Conservation (phyloP, 2,888 invertebrate species). For the Heteropelma amictum region DNA sequence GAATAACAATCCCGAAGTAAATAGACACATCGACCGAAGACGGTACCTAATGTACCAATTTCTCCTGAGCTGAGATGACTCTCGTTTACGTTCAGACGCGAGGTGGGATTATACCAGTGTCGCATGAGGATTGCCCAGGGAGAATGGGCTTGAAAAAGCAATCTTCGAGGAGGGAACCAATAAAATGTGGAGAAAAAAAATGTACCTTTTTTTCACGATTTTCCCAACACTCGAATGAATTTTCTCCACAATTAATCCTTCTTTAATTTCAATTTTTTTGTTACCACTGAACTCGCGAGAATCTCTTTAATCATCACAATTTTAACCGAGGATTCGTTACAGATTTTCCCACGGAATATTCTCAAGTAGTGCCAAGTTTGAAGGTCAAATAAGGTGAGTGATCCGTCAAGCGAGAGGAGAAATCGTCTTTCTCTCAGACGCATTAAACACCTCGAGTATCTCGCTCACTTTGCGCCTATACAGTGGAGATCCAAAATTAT, state of each 20-base stretch:
- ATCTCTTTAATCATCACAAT: too few relatives aligned
- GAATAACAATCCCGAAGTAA: constrained; percentile 29
- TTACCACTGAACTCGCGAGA: too few relatives aligned
- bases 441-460: background rate
- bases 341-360: background rate
- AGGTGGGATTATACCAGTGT: constrained; percentile 4
- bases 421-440: background rate
- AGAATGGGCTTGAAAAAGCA: too few relatives aligned
- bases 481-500: constrained; percentile 7
- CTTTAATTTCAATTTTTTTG: background rate
- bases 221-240: too few relatives aligned
- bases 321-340: background rate
- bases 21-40: constrained; percentile 13
- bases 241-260: too few relatives aligned
- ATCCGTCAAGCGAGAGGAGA: background rate
- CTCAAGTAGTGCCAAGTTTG: too few relatives aligned
- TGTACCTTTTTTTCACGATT: too few relatives aligned
- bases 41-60: constrained; percentile 13
- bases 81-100: background rate
- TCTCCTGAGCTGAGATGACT: too few relatives aligned
- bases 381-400: too few relatives aligned
- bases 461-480: background rate
- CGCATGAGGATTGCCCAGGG: background rate
- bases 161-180: too few relatives aligned
- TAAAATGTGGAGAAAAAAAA: too few relatives aligned